Percentiles rank a stretch among this genome's conserved stretches.
Evolutionary conservation across 2,113 vertebrate species (phyloP).

Genomic region (Triplophysa dalaica): DNA sequence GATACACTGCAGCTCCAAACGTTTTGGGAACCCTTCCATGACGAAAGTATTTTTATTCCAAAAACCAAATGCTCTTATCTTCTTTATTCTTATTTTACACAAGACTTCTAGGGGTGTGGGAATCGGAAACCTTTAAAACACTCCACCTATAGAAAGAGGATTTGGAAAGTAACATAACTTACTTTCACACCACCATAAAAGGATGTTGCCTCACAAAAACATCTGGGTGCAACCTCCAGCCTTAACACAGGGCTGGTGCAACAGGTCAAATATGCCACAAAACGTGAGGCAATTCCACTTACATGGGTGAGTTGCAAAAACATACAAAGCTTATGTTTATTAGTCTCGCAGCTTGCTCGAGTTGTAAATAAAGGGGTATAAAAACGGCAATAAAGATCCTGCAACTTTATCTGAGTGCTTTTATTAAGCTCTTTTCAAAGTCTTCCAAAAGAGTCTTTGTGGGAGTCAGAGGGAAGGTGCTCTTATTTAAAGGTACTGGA

Average conservation of each 20-base stretch:
- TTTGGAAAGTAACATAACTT: slow-evolving; percentile 44
- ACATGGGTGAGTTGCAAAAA: neutral
- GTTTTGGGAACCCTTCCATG: neutral
- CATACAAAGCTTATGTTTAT: neutral
- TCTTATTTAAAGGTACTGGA: slow-evolving; percentile 7
- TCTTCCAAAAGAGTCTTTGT: slow-evolving; percentile 11
- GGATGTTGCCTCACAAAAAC: slow-evolving; percentile 42
- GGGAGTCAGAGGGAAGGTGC: neutral
- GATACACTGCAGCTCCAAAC: too few relatives aligned
- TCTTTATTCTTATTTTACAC: neutral
- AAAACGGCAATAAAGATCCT: neutral
- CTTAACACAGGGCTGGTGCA: slow-evolving; percentile 11
- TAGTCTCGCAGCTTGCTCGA: neutral
- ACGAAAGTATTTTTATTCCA: neutral
- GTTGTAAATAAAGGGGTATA: slow-evolving; percentile 3
- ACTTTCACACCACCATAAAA: slow-evolving; percentile 23
- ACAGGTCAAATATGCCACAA: slow-evolving; percentile 1
- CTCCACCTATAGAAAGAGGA: slow-evolving; percentile 42
- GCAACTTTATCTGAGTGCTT: neutral
- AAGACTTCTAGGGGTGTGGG: slow-evolving; percentile 18
- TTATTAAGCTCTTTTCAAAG: slow-evolving; percentile 1
- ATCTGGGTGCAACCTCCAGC: slow-evolving; percentile 17
- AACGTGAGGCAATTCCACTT: neutral
- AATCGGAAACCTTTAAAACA: neutral
- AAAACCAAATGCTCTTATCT: neutral